Percentiles rank a stretch among this genome's conserved stretches.
Evolutionary conservation across 2,888 invertebrate genomes (phyloP).

Genomic region (Acanthosepion pharaonis): DNA sequence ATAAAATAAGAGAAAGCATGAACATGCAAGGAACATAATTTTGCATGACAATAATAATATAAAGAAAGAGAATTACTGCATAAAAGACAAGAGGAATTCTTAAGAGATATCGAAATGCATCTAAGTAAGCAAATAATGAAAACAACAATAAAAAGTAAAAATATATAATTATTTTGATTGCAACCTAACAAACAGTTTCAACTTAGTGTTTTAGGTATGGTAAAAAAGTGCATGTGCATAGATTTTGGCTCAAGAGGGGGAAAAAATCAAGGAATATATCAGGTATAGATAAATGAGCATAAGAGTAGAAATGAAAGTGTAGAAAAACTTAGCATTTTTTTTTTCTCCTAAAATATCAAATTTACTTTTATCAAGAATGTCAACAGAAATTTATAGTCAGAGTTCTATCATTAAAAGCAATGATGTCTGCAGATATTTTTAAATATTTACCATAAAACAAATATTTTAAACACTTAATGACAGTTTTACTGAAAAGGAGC

Average conservation of each 20-base stretch:
- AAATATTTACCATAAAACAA: neutral
- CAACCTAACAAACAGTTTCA: neutral
- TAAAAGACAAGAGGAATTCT: neutral
- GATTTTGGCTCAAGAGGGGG: neutral
- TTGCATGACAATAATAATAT: neutral
- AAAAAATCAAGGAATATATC: neutral
- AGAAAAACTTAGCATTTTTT: neutral
- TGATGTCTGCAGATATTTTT: neutral
- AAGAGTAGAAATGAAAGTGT: slow-evolving; percentile 33
- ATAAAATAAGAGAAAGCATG: neutral
- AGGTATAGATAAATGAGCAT: neutral
- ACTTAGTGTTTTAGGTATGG: neutral
- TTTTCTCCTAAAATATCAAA: neutral
- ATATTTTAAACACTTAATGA: neutral
- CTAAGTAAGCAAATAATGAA: neutral
- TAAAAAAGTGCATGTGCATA: slow-evolving; percentile 21
- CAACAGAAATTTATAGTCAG: neutral
- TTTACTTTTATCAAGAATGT: neutral
- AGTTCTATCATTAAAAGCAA: neutral
- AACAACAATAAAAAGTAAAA: neutral
- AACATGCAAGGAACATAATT: neutral
- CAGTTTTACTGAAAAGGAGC: neutral
- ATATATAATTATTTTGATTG: neutral
- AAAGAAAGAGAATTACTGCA: neutral
- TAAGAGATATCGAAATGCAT: neutral